These are phyloP conservation scores for Aythya fuligula DNA, from an alignment of 2,797 vertebrate species.

Conservation along the genomic window DNA sequence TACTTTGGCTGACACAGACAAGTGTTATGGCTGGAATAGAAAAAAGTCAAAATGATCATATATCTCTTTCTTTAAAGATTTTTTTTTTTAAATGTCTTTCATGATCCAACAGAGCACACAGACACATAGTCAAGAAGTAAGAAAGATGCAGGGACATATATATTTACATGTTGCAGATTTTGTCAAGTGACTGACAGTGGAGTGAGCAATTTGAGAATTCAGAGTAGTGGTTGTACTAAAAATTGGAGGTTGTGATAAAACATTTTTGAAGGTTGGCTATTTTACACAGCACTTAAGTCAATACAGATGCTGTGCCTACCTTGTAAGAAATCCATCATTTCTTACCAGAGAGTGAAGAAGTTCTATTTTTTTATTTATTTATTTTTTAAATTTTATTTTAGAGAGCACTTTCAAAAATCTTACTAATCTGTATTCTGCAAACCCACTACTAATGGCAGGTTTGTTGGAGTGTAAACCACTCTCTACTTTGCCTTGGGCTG, in stretches of 20 bases:
- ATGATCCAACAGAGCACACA: not conserved
- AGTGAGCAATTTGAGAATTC: slow-evolving; percentile 22
- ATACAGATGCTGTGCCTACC: not conserved
- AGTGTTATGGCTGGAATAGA: not conserved
- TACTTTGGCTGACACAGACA: not conserved
- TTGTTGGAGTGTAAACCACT: slow-evolving; percentile 71
- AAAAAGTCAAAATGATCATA: not conserved
- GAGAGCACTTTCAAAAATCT: slow-evolving; percentile 45
- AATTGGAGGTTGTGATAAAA: slow-evolving; percentile 49
- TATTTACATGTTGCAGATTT: not conserved
- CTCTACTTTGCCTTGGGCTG: slow-evolving; percentile 73
- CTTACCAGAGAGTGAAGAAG: slow-evolving; percentile 39
- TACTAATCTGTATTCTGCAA: slow-evolving; percentile 73
- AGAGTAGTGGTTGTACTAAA: not conserved
- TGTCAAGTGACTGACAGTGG: not conserved
- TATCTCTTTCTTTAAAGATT: not conserved
- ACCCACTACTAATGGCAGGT: slow-evolving; percentile 61
- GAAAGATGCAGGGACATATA: not conserved
- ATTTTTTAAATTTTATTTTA: not conserved
- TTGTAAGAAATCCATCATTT: slow-evolving; percentile 60
- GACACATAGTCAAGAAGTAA: not conserved
- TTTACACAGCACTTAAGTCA: slow-evolving; percentile 37
- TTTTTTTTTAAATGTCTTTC: not conserved
- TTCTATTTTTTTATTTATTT: not conserved
- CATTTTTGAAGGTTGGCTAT: slow-evolving; percentile 23